Evolutionary conservation across 2,113 vertebrate species (phyloP), one percentile per base, ranked within the genome.

Genomic region (Hyla sarda): DNA sequence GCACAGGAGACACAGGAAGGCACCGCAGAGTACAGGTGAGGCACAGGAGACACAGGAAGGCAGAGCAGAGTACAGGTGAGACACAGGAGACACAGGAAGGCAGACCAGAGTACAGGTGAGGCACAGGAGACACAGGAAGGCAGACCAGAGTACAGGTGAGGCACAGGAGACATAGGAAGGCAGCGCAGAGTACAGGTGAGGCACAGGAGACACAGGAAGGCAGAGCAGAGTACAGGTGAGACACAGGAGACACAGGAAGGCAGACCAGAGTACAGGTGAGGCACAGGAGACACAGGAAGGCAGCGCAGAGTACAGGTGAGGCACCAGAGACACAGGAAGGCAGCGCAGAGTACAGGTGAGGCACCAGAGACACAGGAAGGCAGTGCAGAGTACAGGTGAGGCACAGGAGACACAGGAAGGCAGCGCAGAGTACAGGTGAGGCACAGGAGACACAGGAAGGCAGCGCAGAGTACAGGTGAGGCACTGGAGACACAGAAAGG

Each of bases 141-240:
- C 95, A 83, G 93, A 95, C 7, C 90, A 95, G 87, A 95, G 92
- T 16, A 96, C 95, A 93, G 95, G 95, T 96, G 79, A 86, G 60
- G 6, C 41, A n/a, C n/a, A n/a, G n/a, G n/a, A n/a, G n/a, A n/a
- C 41, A 41, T 41, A 41, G 41, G 48, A 95, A 95, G 89, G 94
- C 95, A 83, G 93, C 95, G 9, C 90, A 95, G 87, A 95, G 92
- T 16, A 96, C 95, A 93, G 95, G 95, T 96, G 79, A 86, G 60
- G 6, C 41, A n/a, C n/a, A n/a, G n/a, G n/a, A n/a, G n/a, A n/a
- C 41, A 41, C 8, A 41, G 41, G 48, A 95, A 95, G 89, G 94
- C 95, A 83, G 93, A 95, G 9, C 90, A 95, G 87, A 95, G 92
- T 16, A 96, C 95, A 93, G 95, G 95, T 96, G 79, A 86, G 60